Conservation (phyloP, 2,797 vertebrate species). For the Schizopygopsis malacanthus region DNA sequence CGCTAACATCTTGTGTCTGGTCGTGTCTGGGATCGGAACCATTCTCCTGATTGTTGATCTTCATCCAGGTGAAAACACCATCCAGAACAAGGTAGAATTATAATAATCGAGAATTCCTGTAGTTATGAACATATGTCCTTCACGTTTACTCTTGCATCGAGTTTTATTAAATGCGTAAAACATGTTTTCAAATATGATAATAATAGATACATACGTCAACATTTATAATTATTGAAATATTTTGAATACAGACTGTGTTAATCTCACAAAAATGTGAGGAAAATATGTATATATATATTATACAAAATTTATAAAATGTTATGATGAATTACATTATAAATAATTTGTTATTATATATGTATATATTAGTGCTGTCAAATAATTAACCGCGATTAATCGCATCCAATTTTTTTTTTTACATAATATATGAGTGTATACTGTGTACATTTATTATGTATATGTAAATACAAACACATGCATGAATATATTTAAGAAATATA, state of each 20-base stretch:
- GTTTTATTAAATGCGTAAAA: neutral
- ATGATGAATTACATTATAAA: neutral
- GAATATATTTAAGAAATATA: too few relatives aligned
- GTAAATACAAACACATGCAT: too few relatives aligned
- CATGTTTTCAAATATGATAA: neutral
- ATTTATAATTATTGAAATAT: neutral
- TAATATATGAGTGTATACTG: too few relatives aligned
- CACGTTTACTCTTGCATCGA: neutral
- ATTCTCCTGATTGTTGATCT: constrained; percentile 70
- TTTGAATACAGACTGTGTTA: neutral
- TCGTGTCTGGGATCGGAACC: constrained; percentile 53
- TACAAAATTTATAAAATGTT: too few relatives aligned
- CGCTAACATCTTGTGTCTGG: constrained; percentile 68
- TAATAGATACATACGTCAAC: neutral
- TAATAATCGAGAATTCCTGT: neutral
- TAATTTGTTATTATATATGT: neutral
- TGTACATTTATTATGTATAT: too few relatives aligned
- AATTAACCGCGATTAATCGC: too few relatives aligned
- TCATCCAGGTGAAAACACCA: rapidly evolving
- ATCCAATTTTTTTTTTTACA: too few relatives aligned
- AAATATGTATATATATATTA: neutral
- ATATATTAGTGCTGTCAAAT: too few relatives aligned
- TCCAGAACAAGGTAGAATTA: constrained; percentile 53
- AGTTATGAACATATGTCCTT: neutral
- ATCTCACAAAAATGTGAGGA: neutral